phyloP scores from a whole-genome alignment of 1,140 invertebrate species.

The Drosophila arizonae region DNA sequence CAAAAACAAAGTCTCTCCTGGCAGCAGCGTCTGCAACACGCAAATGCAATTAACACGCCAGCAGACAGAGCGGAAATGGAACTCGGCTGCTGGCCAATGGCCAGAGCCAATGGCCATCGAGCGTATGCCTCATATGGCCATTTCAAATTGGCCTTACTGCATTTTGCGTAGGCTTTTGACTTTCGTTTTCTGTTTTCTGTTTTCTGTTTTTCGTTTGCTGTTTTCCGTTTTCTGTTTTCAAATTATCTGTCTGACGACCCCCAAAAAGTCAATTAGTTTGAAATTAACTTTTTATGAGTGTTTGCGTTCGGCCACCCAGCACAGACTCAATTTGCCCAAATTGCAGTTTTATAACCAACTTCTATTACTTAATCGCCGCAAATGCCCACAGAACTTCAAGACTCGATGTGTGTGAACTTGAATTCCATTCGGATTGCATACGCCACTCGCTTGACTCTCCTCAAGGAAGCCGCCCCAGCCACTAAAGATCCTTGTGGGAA shows the following conservation, averaged over 20 bases:
- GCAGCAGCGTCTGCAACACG: conserved; percentile 65
- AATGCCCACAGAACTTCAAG: no score
- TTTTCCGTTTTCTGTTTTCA: conserved; percentile 25
- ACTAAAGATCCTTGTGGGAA: no score
- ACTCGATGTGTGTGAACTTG: no score
- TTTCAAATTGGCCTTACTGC: conserved; percentile 39
- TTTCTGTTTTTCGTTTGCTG: conserved; percentile 17
- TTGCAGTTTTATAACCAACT: conserved; percentile 1
- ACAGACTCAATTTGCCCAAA: not conserved
- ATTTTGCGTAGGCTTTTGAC: conserved; percentile 14
- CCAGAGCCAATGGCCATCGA: not conserved
- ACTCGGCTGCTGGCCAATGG: conserved; percentile 40
- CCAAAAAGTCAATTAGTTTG: conserved; percentile 72
- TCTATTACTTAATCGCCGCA: conserved; percentile 16
- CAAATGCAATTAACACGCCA: conserved; percentile 81
- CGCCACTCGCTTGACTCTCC: no score
- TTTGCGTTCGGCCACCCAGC: not conserved
- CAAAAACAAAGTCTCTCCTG: not conserved
- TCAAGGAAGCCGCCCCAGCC: no score
- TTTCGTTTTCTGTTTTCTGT: conserved; percentile 18
- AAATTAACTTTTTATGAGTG: conserved; percentile 70
- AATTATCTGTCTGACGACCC: conserved; percentile 65
- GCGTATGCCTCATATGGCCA: conserved; percentile 17
- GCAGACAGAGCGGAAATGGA: conserved; percentile 75
- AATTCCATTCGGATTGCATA: no score